Evolutionary conservation across 2,797 vertebrate species (phyloP).

Genomic region (Enteromius radiatus): DNA sequence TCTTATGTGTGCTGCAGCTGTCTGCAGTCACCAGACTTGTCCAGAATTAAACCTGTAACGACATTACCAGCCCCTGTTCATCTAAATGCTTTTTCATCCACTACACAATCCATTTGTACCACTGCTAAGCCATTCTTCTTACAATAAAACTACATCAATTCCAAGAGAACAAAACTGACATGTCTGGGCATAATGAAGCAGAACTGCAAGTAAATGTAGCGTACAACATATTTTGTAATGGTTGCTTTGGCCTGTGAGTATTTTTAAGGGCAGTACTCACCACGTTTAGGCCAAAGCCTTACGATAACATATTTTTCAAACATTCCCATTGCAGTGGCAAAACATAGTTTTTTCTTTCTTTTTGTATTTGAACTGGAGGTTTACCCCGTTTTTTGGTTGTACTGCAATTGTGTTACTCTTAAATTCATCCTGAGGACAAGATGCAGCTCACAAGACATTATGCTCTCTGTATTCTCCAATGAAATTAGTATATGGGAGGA

Average conservation of each 20-base stretch:
- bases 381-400: slow-evolving; percentile 51
- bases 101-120: slow-evolving; percentile 23
- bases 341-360: slow-evolving; percentile 40
- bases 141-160: slow-evolving; percentile 8
- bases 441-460: slow-evolving; percentile 28
- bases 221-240: neutral
- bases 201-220: neutral
- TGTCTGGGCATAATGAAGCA: neutral
- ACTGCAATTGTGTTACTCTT: slow-evolving; percentile 25
- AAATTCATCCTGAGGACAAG: slow-evolving; percentile 20
- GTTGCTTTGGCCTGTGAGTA: neutral
- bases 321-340: neutral
- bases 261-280: slow-evolving; percentile 15
- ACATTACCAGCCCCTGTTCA: slow-evolving; percentile 35
- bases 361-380: slow-evolving; percentile 44
- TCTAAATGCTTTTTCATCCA: slow-evolving; percentile 17
- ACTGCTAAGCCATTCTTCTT: neutral
- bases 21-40: slow-evolving; percentile 35
- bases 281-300: neutral
- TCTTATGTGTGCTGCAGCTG: slow-evolving; percentile 40
- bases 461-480: slow-evolving; percentile 31
- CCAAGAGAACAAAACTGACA: neutral
- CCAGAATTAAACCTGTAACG: slow-evolving; percentile 9
- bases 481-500: neutral
- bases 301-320: neutral